Evolutionary conservation across 2,888 invertebrate genomes (phyloP).

Genomic region (Callimorpha dominula): DNA sequence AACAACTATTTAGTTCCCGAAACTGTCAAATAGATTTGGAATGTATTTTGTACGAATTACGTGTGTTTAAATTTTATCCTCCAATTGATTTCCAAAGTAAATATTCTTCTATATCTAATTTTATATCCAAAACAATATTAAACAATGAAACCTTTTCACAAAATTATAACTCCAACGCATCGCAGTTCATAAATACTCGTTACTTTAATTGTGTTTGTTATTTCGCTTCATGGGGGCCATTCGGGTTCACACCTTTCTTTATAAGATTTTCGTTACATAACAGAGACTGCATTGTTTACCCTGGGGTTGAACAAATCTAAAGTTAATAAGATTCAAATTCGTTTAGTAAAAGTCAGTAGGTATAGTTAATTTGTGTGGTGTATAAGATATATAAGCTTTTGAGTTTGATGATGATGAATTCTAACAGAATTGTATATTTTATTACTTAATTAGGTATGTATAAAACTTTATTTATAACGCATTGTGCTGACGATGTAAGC

Average conservation of each 20-base stretch:
- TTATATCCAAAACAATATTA: conserved; percentile 7
- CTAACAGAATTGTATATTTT: not conserved
- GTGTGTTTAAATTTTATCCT: too few species aligned
- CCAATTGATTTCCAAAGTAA: too few species aligned
- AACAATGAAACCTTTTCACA: conserved; percentile 19
- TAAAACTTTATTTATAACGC: not conserved
- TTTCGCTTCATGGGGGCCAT: conserved; percentile 54
- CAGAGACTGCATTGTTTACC: conserved; percentile 28
- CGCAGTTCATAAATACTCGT: conserved; percentile 68
- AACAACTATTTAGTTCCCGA: too few species aligned
- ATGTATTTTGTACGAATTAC: too few species aligned
- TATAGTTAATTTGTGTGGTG: not conserved
- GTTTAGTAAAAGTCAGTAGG: not conserved
- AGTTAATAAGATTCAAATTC: not conserved
- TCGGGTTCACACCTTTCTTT: conserved; percentile 48
- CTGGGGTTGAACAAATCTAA: not conserved
- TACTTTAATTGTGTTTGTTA: conserved; percentile 75
- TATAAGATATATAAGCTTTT: not conserved
- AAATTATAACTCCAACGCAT: conserved; percentile 69
- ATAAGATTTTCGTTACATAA: conserved; percentile 27
- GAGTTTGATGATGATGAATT: not conserved
- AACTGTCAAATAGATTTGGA: too few species aligned
- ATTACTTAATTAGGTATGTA: too few species aligned
- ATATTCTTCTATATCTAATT: too few species aligned
- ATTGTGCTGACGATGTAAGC: too few species aligned